Conservation (phyloP, 2,888 invertebrate genomes). For the Chironomus riparius region DNA sequence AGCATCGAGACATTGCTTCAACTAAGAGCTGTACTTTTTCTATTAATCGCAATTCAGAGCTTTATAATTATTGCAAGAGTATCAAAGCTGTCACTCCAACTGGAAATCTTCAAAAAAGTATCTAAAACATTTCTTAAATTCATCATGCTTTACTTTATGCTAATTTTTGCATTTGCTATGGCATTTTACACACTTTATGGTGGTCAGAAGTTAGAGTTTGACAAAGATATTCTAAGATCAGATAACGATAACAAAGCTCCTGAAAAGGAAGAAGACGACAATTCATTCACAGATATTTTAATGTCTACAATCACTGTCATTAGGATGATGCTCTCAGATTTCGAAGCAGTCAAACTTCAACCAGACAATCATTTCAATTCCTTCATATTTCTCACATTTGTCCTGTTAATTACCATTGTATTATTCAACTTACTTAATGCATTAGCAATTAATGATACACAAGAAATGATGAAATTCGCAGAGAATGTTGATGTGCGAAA, state of each 20-base stretch:
- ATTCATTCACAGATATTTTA: background rate
- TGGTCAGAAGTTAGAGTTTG: no score
- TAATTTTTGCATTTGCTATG: constrained; percentile 7
- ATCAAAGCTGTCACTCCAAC: background rate
- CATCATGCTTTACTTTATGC: background rate
- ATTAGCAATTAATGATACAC: background rate
- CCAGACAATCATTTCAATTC: background rate
- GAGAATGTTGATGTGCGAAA: background rate
- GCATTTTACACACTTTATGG: background rate
- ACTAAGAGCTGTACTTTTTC: background rate
- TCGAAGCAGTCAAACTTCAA: background rate
- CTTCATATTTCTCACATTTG: background rate
- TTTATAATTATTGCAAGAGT: background rate
- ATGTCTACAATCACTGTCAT: background rate
- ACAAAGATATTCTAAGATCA: no score
- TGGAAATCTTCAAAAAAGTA: constrained; percentile 8
- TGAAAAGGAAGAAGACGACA: background rate
- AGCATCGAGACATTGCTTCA: background rate
- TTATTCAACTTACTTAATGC: constrained; percentile 7
- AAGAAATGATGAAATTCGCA: constrained; percentile 1
- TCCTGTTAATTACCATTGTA: background rate
- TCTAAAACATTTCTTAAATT: background rate
- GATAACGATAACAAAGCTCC: no score
- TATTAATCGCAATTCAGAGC: background rate
- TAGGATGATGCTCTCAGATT: constrained; percentile 2